These are phyloP conservation scores for Squalus acanthias DNA, from an alignment of 2,797 vertebrate species.

Conservation along the genomic window DNA sequence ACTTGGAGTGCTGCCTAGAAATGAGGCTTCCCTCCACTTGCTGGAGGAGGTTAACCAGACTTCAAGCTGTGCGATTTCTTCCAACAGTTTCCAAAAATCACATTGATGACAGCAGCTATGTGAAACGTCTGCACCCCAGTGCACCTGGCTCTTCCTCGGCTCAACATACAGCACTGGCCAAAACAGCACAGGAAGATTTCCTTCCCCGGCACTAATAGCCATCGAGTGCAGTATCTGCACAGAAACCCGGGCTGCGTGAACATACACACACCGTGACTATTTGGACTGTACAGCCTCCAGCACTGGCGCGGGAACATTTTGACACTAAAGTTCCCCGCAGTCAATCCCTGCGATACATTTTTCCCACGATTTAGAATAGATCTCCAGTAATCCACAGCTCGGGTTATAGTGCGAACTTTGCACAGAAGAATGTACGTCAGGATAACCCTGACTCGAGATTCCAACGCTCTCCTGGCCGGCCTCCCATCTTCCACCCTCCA, in stretches of 20 bases:
- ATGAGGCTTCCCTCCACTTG: neutral
- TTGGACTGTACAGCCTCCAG: neutral
- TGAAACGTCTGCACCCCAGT: neutral
- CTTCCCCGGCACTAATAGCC: neutral
- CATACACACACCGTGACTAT: neutral
- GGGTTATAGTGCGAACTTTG: neutral
- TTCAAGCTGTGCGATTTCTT: neutral
- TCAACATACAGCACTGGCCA: neutral
- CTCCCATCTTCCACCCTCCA: neutral
- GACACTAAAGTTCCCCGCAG: neutral
- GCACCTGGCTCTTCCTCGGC: neutral
- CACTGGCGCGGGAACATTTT: neutral
- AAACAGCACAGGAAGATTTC: neutral
- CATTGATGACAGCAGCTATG: neutral
- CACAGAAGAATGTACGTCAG: neutral
- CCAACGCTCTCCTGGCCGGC: no score
- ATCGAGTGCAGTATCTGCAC: neutral
- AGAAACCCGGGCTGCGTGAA: neutral
- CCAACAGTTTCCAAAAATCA: neutral
- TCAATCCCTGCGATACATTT: neutral
- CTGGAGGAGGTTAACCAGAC: neutral
- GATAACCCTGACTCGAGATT: neutral
- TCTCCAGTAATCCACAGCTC: neutral
- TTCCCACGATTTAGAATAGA: neutral
- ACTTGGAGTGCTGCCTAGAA: conserved; percentile 19